Percentiles rank a stretch among this genome's conserved stretches.
Conservation (phyloP, 2,797 vertebrate species). For the Spinus pinus region DNA sequence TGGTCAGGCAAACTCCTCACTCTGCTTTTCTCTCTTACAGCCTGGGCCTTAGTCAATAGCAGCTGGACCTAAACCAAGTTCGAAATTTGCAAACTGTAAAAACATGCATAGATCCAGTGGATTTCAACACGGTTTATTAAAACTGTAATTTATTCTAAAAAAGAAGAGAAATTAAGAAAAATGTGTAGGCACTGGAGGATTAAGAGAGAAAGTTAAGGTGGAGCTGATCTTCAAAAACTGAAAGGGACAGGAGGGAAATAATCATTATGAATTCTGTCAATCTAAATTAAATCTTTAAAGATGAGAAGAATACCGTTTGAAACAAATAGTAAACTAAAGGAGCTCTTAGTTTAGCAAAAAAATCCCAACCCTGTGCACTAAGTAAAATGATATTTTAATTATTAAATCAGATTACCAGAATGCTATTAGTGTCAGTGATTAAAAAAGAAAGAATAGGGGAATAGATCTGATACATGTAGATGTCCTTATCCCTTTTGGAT, state of each 20-base stretch:
- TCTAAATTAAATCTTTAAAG: background rate
- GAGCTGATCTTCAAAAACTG: background rate
- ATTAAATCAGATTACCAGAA: background rate
- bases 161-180: background rate
- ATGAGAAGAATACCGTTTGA: background rate
- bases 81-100: background rate
- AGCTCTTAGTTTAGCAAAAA: background rate
- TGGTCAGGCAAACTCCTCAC: background rate
- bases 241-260: background rate
- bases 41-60: background rate
- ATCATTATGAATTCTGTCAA: background rate
- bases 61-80: background rate
- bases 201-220: background rate
- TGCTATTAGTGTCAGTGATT: background rate
- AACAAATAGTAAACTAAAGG: background rate
- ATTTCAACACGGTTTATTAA: background rate
- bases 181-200: fast-evolving
- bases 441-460: background rate
- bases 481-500: background rate
- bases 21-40: background rate
- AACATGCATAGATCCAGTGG: background rate
- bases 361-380: background rate
- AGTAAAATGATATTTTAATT: background rate
- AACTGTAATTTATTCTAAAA: background rate
- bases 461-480: background rate